Evolutionary conservation across 2,797 vertebrate genomes (phyloP).

Genomic region (Coregonus sp.): DNA sequence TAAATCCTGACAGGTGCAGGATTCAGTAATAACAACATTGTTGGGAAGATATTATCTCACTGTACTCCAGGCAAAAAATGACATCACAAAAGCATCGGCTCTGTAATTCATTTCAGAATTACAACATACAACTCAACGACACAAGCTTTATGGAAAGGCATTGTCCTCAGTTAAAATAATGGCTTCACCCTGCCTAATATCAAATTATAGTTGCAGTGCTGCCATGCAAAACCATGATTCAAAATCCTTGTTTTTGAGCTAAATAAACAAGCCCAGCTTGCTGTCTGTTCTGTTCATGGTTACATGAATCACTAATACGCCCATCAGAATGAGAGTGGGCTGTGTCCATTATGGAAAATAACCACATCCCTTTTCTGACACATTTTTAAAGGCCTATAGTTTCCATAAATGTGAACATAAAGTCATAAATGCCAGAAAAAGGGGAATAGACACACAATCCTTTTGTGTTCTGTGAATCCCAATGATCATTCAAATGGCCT

Average conservation of each 20-base stretch:
- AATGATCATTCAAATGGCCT: slow-evolving; percentile 54
- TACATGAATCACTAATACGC: slow-evolving; percentile 64
- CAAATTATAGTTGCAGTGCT: background rate
- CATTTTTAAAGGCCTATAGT: slow-evolving; percentile 71
- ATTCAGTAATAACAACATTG: background rate
- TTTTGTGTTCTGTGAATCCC: slow-evolving; percentile 54
- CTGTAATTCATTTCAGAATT: background rate
- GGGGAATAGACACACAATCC: slow-evolving; percentile 60
- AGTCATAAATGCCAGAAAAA: slow-evolving; percentile 72
- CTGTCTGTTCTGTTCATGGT: slow-evolving; percentile 51
- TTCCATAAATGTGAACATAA: slow-evolving; percentile 72
- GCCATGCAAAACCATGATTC: background rate
- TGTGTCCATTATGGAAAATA: slow-evolving; percentile 64
- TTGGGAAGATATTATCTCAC: background rate
- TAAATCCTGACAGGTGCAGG: background rate
- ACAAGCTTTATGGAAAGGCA: background rate
- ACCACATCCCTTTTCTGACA: slow-evolving; percentile 62
- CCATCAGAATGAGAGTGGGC: slow-evolving; percentile 41
- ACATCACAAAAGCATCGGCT: background rate
- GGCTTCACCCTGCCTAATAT: background rate
- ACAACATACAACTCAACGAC: background rate
- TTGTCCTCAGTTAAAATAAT: background rate
- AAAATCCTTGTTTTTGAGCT: slow-evolving; percentile 17
- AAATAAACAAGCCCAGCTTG: slow-evolving; percentile 53
- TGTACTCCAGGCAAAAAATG: background rate